A percentile compares a stretch with the other conserved stretches of the same genome.
These are phyloP conservation scores for Gymnocheta viridis DNA, from an alignment of 2,888 invertebrate genomes.

Conservation along the genomic window DNA sequence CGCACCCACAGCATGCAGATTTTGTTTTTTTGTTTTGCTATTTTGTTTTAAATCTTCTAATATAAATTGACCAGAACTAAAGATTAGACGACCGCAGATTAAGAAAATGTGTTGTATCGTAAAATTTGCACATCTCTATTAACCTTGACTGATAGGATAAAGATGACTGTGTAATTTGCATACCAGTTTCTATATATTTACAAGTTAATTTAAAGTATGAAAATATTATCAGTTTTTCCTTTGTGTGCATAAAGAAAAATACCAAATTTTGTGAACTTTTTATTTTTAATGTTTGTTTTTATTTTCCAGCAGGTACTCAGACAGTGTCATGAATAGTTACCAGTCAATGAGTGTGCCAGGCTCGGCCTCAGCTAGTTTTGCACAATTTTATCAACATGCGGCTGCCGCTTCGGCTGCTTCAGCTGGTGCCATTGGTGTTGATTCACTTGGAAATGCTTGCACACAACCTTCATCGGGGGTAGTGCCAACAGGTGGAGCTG, in stretches of 20 bases:
- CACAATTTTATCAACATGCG: conserved; percentile 95
- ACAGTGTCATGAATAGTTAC: conserved; percentile 82
- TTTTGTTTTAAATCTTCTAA: background rate
- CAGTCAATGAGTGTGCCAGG: conserved; percentile 83
- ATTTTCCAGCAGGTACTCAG: conserved; percentile 81
- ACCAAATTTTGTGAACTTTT: conserved; percentile 11
- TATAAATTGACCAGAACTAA: conserved; percentile 66
- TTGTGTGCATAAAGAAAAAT: conserved; percentile 8
- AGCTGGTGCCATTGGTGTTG: conserved; percentile 88
- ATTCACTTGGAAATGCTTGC: conserved; percentile 92
- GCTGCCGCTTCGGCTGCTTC: conserved; percentile 87
- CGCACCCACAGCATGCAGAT: conserved; percentile 66
- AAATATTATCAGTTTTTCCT: conserved; percentile 1
- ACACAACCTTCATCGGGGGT: conserved; percentile 87
- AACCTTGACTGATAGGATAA: conserved; percentile 4
- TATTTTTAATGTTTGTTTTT: conserved; percentile 42
- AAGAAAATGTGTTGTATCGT: background rate
- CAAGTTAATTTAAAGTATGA: conserved; percentile 4
- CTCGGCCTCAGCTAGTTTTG: conserved; percentile 83
- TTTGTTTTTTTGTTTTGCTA: too few relatives aligned
- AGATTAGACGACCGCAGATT: conserved; percentile 24
- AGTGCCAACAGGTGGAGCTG: conserved; percentile 84
- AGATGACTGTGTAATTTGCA: conserved; percentile 27
- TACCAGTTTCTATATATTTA: background rate
- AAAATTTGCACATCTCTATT: conserved; percentile 74